These are phyloP conservation scores for Therioaphis trifolii DNA, from an alignment of 2,888 invertebrate species.

Conservation along the genomic window DNA sequence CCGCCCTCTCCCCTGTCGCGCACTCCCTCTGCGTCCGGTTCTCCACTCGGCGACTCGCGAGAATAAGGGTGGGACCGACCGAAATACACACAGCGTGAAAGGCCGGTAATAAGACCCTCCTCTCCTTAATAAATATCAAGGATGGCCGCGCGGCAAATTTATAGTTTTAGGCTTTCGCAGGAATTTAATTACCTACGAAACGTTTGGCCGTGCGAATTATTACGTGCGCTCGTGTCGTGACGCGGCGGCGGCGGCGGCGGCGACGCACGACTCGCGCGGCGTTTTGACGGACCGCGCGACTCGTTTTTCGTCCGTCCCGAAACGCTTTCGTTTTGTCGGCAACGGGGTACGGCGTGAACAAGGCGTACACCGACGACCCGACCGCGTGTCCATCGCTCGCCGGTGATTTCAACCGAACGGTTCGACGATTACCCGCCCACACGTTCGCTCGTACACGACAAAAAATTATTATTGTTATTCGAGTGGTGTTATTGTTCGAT, in stretches of 20 bases:
- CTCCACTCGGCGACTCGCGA: background rate
- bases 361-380: background rate
- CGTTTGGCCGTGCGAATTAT: conserved; percentile 32
- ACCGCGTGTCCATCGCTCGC: background rate
- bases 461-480: no score
- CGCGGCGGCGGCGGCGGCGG: background rate
- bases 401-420: background rate
- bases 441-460: no score
- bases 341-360: background rate
- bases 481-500: no score
- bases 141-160: conserved; percentile 51
- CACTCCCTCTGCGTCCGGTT: background rate
- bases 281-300: background rate
- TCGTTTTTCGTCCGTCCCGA: background rate
- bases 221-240: conserved; percentile 10
- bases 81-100: conserved; percentile 45
- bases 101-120: conserved; percentile 49
- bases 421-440: no score
- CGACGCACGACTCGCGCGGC: background rate
- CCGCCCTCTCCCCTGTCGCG: background rate
- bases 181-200: conserved; percentile 57
- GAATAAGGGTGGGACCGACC: conserved; percentile 55
- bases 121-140: conserved; percentile 54
- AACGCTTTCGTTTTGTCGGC: background rate
- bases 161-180: conserved; percentile 45